Evolutionary conservation across 2,797 vertebrate species (phyloP).

Genomic region (Gobionotothen gibberifrons): DNA sequence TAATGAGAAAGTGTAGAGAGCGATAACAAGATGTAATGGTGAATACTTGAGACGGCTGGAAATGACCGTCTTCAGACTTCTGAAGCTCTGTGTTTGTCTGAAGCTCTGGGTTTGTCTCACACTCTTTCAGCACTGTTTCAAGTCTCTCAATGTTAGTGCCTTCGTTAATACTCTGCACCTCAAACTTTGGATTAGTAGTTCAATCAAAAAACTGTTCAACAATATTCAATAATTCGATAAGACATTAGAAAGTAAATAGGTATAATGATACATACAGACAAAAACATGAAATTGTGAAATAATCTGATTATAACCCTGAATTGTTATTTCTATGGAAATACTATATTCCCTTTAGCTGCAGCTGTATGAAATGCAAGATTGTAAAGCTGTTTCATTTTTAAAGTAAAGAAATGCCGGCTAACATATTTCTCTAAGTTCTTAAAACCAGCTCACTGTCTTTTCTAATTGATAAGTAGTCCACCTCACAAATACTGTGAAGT

Average conservation of each 20-base stretch:
- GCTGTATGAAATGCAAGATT: neutral
- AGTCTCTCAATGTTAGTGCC: neutral
- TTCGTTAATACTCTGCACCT: neutral
- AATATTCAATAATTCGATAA: neutral
- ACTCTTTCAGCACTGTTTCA: neutral
- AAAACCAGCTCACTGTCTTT: neutral
- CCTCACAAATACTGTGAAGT: neutral
- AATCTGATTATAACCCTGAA: neutral
- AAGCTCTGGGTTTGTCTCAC: neutral
- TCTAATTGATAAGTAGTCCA: neutral
- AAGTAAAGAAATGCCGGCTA: neutral
- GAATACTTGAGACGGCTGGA: slow-evolving; percentile 11
- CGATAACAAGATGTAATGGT: neutral
- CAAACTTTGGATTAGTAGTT: neutral
- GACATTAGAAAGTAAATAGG: neutral
- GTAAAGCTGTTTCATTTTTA: neutral
- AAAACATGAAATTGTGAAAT: neutral
- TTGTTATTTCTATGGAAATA: neutral
- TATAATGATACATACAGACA: neutral
- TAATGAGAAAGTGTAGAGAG: slow-evolving; percentile 8
- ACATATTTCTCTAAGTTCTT: neutral
- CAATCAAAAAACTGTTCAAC: neutral
- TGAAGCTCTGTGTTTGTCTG: neutral
- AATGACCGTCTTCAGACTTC: slow-evolving; percentile 1
- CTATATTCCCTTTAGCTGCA: neutral